Base-by-base conservation (phyloP, 2,797 vertebrate species). In the Ibycter americanus region DNA sequence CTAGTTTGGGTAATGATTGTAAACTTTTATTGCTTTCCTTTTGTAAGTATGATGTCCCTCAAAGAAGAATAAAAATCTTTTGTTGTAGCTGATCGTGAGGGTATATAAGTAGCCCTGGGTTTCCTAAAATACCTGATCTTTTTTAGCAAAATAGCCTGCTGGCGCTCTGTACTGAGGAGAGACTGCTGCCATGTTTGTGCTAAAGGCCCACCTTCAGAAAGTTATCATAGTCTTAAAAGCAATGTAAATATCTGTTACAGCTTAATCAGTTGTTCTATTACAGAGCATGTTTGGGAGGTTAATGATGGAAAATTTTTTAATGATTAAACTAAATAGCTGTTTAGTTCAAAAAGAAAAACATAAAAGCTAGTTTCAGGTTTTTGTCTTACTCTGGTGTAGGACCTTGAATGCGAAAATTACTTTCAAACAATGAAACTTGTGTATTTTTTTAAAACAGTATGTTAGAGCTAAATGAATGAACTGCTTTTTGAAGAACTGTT, bases 21-120 rank as follows among this genome's bases (percentile, higher is more conserved):
- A 89, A 93, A 96, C 84, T 89, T 92, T 78, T 91, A 93, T 73
- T 89, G 87, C 91, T 61, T 84, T 80, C 78, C 81, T 83, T 87
- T 49, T 78, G 55, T 63, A 34, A 66, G 47, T 25, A 1, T 29
- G 73, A 56, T 80, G 65, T 7, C 65, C n/a, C 65, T 78, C 59
- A 11, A 15, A 89, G 77, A 83, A 91, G 83, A 91, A 89, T 70
- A 34, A 87, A 87, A 68, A 8, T 23, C 67, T 72, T 92, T 96
- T 93, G 92, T 93, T 87, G 61, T 4, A 63, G 84, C 47, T 81
- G 82, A 32, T 31, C 47, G 55, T 34, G 23, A 11, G 76, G 55
- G 16, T 12, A 1, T 49, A 4, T 3, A 55, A 63, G 71, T 52
- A 42, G 40, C 52, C 63, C 51, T 66, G 81, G 26, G 54, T 82